These are phyloP conservation scores for Heloderma charlesbogerti DNA, from an alignment of 2,113 vertebrate species.

Conservation along the genomic window DNA sequence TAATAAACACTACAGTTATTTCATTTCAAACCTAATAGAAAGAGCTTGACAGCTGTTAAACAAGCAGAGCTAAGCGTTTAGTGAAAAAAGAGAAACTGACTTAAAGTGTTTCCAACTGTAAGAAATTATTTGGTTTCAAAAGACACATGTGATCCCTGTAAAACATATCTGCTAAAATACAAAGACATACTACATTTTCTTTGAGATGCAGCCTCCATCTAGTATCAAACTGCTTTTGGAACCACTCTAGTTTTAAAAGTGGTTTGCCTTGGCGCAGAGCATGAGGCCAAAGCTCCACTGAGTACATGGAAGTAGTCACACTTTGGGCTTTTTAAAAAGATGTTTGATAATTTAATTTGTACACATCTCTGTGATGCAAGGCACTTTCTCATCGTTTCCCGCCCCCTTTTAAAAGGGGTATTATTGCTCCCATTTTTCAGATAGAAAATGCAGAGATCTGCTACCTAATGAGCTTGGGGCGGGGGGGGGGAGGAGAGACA, in stretches of 20 bases:
- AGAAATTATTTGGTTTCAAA: neutral
- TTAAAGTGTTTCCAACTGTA: conserved; percentile 7
- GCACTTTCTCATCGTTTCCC: neutral
- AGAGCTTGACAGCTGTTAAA: neutral
- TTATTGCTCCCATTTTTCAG: neutral
- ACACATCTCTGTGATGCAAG: neutral
- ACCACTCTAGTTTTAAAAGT: neutral
- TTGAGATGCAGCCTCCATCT: neutral
- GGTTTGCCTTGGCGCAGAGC: neutral
- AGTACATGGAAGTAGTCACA: neutral
- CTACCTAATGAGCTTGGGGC: neutral
- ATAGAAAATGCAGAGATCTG: neutral
- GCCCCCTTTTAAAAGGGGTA: neutral
- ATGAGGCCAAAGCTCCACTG: neutral
- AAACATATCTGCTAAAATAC: neutral
- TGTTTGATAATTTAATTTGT: neutral
- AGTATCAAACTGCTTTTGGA: neutral
- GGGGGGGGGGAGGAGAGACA: no score
- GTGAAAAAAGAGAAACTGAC: neutral
- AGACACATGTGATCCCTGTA: neutral
- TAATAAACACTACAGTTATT: conserved; percentile 4
- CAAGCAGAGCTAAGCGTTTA: neutral
- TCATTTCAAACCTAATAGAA: conserved; percentile 4
- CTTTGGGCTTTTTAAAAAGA: no score
- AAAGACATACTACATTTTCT: neutral